A percentile compares a stretch with the other conserved stretches of the same genome.
These are phyloP conservation scores for Entelurus aequoreus DNA, from an alignment of 2,113 vertebrate genomes.

Conservation along the genomic window DNA sequence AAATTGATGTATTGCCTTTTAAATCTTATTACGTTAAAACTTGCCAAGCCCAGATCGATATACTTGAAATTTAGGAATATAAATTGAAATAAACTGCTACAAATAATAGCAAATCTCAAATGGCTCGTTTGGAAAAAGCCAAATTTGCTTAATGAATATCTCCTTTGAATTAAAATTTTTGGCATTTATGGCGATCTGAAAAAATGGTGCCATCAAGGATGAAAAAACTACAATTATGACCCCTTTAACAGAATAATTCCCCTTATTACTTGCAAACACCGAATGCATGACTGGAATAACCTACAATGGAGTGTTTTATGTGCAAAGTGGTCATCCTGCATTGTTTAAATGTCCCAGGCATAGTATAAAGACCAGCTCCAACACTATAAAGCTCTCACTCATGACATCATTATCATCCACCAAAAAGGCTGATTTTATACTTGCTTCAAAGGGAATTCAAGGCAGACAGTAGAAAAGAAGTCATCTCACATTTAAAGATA, in stretches of 20 bases:
- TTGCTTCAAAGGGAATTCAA: slow-evolving; percentile 28
- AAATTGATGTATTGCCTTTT: too few relatives aligned
- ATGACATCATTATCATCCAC: slow-evolving; percentile 18
- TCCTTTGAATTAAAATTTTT: too few relatives aligned
- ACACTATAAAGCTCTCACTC: slow-evolving; percentile 12
- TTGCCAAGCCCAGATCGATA: too few relatives aligned
- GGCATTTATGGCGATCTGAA: too few relatives aligned
- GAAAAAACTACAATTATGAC: not conserved
- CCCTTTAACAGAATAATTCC: not conserved
- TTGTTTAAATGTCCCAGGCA: not conserved
- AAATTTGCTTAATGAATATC: too few relatives aligned
- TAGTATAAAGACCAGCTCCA: not conserved
- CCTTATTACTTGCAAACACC: not conserved
- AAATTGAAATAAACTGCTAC: too few relatives aligned
- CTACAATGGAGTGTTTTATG: not conserved
- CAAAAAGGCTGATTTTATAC: slow-evolving; percentile 37
- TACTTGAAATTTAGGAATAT: too few relatives aligned
- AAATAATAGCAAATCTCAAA: too few relatives aligned
- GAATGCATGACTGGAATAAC: not conserved
- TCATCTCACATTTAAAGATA: slow-evolving; percentile 41
- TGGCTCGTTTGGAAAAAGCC: too few relatives aligned
- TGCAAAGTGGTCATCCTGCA: not conserved
- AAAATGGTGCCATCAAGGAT: too few relatives aligned
- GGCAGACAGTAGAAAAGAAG: slow-evolving; percentile 33
- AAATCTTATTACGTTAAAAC: too few relatives aligned